phyloP scores from a whole-genome alignment of 2,113 vertebrate genomes.

The Fulica atra region DNA sequence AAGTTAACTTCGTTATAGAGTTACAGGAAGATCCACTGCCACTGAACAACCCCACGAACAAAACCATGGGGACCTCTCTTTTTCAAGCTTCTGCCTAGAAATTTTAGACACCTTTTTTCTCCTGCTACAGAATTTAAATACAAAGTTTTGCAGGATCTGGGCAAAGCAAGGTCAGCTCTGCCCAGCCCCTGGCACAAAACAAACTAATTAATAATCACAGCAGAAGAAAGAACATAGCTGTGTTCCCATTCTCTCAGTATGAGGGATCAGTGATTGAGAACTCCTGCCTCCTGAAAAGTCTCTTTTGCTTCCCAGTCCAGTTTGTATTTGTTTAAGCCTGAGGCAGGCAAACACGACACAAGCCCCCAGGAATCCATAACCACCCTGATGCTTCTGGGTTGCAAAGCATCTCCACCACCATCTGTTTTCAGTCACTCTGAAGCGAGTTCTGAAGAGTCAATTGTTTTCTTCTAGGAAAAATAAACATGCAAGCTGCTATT shows the following conservation, averaged over 20 bases:
- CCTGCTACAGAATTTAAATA: not conserved
- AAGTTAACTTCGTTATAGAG: not conserved
- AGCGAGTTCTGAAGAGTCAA: slow-evolving; percentile 53
- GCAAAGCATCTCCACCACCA: slow-evolving; percentile 45
- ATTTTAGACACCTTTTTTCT: not conserved
- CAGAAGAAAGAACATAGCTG: not conserved
- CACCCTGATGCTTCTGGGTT: slow-evolving; percentile 29
- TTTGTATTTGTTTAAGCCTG: slow-evolving; percentile 11
- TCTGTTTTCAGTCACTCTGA: slow-evolving; percentile 58
- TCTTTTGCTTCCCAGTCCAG: not conserved
- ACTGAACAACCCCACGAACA: not conserved
- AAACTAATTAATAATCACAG: not conserved
- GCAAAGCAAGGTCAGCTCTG: not conserved
- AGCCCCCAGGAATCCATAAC: slow-evolving; percentile 35
- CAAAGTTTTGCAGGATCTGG: not conserved
- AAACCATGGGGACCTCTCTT: not conserved
- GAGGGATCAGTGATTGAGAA: not conserved
- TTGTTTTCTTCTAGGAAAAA: slow-evolving; percentile 73
- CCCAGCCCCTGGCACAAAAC: not conserved
- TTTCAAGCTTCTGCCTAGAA: not conserved
- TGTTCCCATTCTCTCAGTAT: not conserved
- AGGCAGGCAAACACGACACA: slow-evolving; percentile 23
- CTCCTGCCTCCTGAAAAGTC: not conserved
- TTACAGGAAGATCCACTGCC: not conserved
- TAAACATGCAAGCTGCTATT: slow-evolving; percentile 59